Base-by-base conservation (phyloP, 92 coral and sea anemone species). In the Heliopora coerulea region DNA sequence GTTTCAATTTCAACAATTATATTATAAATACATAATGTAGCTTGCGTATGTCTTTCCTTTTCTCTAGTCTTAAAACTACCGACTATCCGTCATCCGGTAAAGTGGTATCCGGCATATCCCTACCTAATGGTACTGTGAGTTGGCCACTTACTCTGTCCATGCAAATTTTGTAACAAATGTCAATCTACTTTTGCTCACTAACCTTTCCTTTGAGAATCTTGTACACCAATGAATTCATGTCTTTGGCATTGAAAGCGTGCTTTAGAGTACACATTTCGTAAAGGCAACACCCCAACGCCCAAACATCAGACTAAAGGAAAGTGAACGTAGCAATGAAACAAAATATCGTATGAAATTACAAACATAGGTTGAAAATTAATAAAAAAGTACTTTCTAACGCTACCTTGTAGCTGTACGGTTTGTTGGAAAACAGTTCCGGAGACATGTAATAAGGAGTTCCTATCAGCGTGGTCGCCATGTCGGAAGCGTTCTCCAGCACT, bases 391-490 rank as follows among this genome's bases (percentile, higher is more conserved):
- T 35, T 54, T 49, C 21, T 11, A 28, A 52, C 13, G 33, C 1
- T 84, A 95, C 99, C 99, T 95, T 95, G 63, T 95, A 90, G 65
- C 89, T 90, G 58, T 95, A 95, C 8, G 99, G 96, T 75, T 86
- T 90, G 42, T 95, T 95, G 13, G 99, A 90, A 56, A 95, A 95
- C 32, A 95, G 83, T 64, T 95, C 99, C n/a, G 99, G 99, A 13
- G 99, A 95, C 99, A 95, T 95, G 72, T 95, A 95, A 74, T 95
- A 95, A 13, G 99, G 99, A 8, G 99, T 95, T 21, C 99, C 99
- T 65, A 95, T 90, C 60, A 90, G 33, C 0, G 99, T 95, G 17
- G 88, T 95, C 2, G 99, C 99, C 99, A 95, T 95, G 68, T 95
- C 99, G 5, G 95, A 86, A 20, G 96, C 83, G n/a, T 73, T 90